Base-by-base conservation (phyloP, 2,888 invertebrate genomes). In the Nemapogon koenigi region DNA sequence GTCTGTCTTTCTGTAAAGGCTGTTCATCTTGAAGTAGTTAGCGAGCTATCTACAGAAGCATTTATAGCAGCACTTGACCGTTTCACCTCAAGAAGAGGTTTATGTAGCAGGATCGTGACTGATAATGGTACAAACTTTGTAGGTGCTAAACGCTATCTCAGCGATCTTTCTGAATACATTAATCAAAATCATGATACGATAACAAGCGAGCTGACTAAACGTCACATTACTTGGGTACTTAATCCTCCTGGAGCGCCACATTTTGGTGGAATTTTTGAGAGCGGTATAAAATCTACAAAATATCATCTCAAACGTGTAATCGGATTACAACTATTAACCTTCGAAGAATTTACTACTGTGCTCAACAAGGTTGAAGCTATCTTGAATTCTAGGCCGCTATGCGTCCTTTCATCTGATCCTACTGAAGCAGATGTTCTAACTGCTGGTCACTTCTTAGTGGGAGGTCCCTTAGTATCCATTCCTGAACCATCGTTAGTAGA, bases 211-310 rank as follows among this genome's bases (percentile, higher is more conserved):
- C 11, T 49, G 30, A 17, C 39, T 2, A 25, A 35, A 14, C 19
- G 41, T 28, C 40, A 42, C 13, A 48, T 52, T n/a, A 15, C 30
- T 2, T 54, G 52, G 51, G 40, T 49, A 16, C 55, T 54, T 33
- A 53, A 48, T 22, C 52, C 53, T 1, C 48, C 53, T 4, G 22
- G 30, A 8, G 42, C 49, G 11, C 49, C 52, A 3, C 48, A 54
- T 37, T 50, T 49, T 36, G 51, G 55, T 2, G 53, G 53, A 4
- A 35, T 52, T 4, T 53, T 51, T 49, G 55, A 57, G 37, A 45
- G 49, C 3, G 48, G 45, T 2, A 47, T 55, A 4, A 49, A 50
- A 30, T 43, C 43, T 1, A 38, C 49, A 3, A 57, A 55, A 41
- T 44, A 38, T 41, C 51, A 53, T 39, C 31, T 55, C 4, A 41